Evolutionary conservation across 2,888 invertebrate species (phyloP).

Genomic region (Candidula unifasciata): DNA sequence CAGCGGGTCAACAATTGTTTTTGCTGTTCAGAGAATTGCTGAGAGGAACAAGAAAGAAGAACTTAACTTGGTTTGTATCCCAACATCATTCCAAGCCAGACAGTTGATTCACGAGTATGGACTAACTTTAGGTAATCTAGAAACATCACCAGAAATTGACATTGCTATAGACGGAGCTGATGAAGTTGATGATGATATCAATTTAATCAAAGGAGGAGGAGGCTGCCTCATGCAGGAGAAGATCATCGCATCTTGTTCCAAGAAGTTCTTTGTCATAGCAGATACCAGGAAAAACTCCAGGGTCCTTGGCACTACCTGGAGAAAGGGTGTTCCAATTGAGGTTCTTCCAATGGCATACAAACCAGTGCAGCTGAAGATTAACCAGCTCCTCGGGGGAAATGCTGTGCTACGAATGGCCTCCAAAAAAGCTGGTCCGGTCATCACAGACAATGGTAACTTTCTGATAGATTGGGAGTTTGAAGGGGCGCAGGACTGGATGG

Average conservation of each 20-base stretch:
- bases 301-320: slow-evolving; percentile 91
- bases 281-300: slow-evolving; percentile 89
- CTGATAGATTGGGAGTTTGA: slow-evolving; percentile 94
- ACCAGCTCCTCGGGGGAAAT: slow-evolving; percentile 84
- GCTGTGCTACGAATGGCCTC: slow-evolving; percentile 89
- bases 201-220: slow-evolving; percentile 97
- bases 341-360: slow-evolving; percentile 95
- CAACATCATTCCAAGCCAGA: slow-evolving; percentile 95
- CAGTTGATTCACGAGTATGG: slow-evolving; percentile 90
- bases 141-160: slow-evolving; percentile 89
- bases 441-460: slow-evolving; percentile 99
- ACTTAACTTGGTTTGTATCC: slow-evolving; percentile 89
- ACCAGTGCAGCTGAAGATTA: slow-evolving; percentile 87
- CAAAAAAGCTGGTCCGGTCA: slow-evolving; percentile 94
- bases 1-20: slow-evolving; percentile 95
- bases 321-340: slow-evolving; percentile 96
- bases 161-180: slow-evolving; percentile 97
- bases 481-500: slow-evolving; percentile 77
- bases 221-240: slow-evolving; percentile 98
- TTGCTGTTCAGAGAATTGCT: slow-evolving; percentile 90
- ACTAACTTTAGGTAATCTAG: slow-evolving; percentile 89
- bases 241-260: slow-evolving; percentile 95
- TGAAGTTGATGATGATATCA: slow-evolving; percentile 92
- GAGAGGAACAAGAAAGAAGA: slow-evolving; percentile 82
- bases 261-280: slow-evolving; percentile 91